Percentiles rank a stretch among this genome's conserved stretches.
Evolutionary conservation across 2,113 vertebrate species (phyloP).

Genomic region (Sceloporus undulatus): DNA sequence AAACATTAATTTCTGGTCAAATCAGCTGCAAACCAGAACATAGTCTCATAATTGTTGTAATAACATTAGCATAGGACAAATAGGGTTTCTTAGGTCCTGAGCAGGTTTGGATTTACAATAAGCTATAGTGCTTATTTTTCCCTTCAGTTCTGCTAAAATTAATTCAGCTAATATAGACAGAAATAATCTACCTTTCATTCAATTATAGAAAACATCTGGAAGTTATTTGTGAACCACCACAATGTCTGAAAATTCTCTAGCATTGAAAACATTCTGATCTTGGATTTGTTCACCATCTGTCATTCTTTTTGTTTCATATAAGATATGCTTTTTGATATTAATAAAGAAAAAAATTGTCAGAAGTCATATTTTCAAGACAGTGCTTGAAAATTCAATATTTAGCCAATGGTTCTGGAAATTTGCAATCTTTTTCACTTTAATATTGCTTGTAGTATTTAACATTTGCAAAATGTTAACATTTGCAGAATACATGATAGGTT

Average conservation of each 20-base stretch:
- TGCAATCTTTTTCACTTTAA: constrained; percentile 47
- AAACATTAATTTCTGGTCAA: constrained; percentile 68
- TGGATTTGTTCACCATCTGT: constrained; percentile 70
- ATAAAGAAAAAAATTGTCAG: constrained; percentile 41
- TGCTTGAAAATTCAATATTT: constrained; percentile 40
- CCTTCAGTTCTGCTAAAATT: constrained; percentile 52
- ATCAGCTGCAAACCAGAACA: constrained; percentile 53
- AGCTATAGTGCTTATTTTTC: constrained; percentile 53
- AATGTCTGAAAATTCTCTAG: constrained; percentile 67
- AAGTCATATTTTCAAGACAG: constrained; percentile 36
- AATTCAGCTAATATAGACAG: constrained; percentile 50
- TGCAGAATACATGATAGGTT: constrained; percentile 21
- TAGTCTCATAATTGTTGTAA: constrained; percentile 61
- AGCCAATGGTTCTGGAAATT: constrained; percentile 35
- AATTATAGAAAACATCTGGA: constrained; percentile 62
- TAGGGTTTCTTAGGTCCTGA: constrained; percentile 33
- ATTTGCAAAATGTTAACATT: constrained; percentile 46
- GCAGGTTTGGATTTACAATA: constrained; percentile 62
- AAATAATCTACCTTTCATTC: constrained; percentile 66
- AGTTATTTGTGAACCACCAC: constrained; percentile 63
- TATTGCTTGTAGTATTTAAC: constrained; percentile 41
- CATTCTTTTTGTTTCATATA: constrained; percentile 51
- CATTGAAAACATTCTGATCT: constrained; percentile 61
- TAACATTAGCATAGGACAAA: constrained; percentile 53
- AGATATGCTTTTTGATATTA: constrained; percentile 53